phyloP scores from a whole-genome alignment of 1,140 invertebrate genomes.

The Delia radicum region DNA sequence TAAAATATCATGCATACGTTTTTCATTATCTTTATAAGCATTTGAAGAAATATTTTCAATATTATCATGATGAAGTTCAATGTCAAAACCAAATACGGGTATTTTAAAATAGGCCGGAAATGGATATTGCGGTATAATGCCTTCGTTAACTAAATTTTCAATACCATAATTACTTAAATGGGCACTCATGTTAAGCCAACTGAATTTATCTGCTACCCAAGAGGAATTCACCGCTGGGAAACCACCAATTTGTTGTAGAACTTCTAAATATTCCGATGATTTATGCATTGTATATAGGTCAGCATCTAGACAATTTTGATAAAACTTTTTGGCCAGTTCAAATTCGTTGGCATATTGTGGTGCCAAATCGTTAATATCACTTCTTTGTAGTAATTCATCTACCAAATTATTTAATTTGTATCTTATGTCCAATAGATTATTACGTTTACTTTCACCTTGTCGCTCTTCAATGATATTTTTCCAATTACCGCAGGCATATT shows the following conservation, averaged over 20 bases:
- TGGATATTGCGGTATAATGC: conserved; percentile 37
- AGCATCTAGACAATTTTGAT: conserved; percentile 38
- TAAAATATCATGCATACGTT: conserved; percentile 40
- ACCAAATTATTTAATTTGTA: conserved; percentile 37
- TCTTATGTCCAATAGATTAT: conserved; percentile 41
- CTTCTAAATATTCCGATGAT: conserved; percentile 43
- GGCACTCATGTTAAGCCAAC: conserved; percentile 52
- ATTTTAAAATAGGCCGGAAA: conserved; percentile 43
- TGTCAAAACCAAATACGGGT: conserved; percentile 47
- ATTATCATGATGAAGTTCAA: conserved; percentile 16
- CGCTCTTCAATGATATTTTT: conserved; percentile 38
- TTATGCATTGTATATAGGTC: conserved; percentile 36
- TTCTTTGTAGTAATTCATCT: conserved; percentile 33
- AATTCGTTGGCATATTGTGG: conserved; percentile 34
- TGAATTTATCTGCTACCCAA: conserved; percentile 41
- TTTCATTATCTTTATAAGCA: conserved; percentile 39
- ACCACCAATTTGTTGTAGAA: conserved; percentile 46
- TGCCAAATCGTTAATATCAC: not conserved
- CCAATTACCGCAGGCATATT: no score
- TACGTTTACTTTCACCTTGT: conserved; percentile 34
- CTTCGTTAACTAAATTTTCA: conserved; percentile 35
- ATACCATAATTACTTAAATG: conserved; percentile 43
- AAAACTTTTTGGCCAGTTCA: conserved; percentile 40
- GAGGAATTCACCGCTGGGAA: conserved; percentile 44
- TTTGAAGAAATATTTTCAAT: conserved; percentile 31